phyloP scores from a whole-genome alignment of 2,113 vertebrate genomes.

The Charina bottae region DNA sequence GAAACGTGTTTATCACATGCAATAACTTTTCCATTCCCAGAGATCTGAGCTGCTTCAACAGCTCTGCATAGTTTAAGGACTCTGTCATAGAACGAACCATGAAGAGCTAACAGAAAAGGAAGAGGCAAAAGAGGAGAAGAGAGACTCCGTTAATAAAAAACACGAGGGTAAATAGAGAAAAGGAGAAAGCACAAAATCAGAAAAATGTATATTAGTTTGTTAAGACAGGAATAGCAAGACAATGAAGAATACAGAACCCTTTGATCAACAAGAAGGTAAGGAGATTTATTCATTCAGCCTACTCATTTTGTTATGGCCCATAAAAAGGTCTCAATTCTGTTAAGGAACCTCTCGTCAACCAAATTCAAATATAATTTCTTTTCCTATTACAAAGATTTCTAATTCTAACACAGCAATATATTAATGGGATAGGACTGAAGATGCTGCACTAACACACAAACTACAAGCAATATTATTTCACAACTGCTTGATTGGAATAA shows the following conservation, averaged over 20 bases:
- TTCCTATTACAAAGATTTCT: background rate
- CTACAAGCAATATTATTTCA: background rate
- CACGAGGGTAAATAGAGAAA: constrained; percentile 59
- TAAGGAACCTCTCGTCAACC: fast-evolving
- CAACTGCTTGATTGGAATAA: background rate
- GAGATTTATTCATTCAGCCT: background rate
- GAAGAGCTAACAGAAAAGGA: constrained; percentile 83
- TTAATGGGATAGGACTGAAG: background rate
- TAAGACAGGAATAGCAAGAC: constrained; percentile 58
- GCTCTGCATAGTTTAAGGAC: constrained; percentile 84
- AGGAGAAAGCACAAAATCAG: constrained; percentile 59
- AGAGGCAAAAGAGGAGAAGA: constrained; percentile 67
- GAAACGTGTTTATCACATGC: constrained; percentile 85
- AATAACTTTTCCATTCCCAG: constrained; percentile 84
- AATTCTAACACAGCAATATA: background rate
- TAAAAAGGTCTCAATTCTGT: fast-evolving
- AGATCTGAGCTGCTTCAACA: constrained; percentile 84
- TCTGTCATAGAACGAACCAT: constrained; percentile 86
- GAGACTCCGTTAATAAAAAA: constrained; percentile 74
- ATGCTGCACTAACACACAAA: background rate
- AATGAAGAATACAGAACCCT: constrained; percentile 51
- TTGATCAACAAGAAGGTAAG: background rate
- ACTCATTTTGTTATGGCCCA: constrained; percentile 2
- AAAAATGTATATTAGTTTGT: constrained; percentile 68
- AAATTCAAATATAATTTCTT: constrained; percentile 22